Percentiles rank a stretch among this genome's conserved stretches.
phyloP scores from a whole-genome alignment of 30 jellyfish, hydroid and myxozoan species.

The Rhopilema esculentum region DNA sequence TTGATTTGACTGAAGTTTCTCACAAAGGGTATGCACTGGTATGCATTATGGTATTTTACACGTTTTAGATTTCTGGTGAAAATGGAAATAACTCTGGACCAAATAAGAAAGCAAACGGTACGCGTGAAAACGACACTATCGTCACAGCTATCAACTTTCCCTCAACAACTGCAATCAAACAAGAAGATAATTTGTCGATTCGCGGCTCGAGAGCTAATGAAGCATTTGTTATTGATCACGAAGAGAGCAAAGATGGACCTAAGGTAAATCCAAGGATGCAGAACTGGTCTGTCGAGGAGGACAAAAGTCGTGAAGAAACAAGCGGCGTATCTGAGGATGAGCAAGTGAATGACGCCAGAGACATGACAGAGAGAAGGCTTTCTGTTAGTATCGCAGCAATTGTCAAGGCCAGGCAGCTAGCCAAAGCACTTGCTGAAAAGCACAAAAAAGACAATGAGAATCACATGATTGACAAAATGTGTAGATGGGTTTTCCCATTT shows the following conservation, averaged over 20 bases:
- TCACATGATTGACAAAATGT: slow-evolving; percentile 79
- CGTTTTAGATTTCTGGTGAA: no score
- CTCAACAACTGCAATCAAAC: background rate
- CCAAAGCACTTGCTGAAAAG: slow-evolving; percentile 63
- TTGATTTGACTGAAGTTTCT: no score
- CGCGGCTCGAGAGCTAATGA: slow-evolving; percentile 9
- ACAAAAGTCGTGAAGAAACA: background rate
- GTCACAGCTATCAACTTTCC: background rate
- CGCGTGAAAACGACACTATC: background rate
- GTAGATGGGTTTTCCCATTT: slow-evolving; percentile 77
- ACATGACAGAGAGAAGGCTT: background rate
- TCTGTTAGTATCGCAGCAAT: slow-evolving; percentile 27
- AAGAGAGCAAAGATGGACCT: background rate
- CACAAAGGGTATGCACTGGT: no score
- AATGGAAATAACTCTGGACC: no score
- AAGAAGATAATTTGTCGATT: background rate
- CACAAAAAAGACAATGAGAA: slow-evolving; percentile 69
- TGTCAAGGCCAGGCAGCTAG: slow-evolving; percentile 52
- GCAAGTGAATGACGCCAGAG: background rate
- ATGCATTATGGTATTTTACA: no score
- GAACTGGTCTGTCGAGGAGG: slow-evolving; percentile 14
- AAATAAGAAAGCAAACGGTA: no score
- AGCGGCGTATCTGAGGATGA: background rate
- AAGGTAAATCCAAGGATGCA: slow-evolving; percentile 15
- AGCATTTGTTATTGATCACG: slow-evolving; percentile 21